phyloP scores from a whole-genome alignment of 2,888 invertebrate genomes.

The Cephus pulcher region DNA sequence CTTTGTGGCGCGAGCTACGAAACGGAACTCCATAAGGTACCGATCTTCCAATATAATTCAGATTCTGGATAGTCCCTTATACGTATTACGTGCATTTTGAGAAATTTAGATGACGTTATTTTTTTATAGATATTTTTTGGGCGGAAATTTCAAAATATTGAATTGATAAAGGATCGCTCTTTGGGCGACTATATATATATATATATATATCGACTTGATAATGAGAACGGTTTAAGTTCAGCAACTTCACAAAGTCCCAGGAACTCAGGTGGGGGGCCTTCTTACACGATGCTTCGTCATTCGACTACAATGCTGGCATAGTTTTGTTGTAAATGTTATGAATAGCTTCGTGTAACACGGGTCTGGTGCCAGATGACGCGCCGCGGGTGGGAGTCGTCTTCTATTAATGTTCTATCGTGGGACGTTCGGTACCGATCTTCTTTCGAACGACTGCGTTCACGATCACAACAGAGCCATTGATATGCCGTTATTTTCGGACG shows the following conservation, averaged over 20 bases:
- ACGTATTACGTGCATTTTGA: not conserved
- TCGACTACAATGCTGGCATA: slow-evolving; percentile 33
- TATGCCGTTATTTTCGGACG: slow-evolving; percentile 13
- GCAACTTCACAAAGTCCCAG: not conserved
- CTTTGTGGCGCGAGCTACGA: not conserved
- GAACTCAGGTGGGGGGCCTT: slow-evolving; percentile 18
- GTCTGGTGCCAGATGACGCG: slow-evolving; percentile 35
- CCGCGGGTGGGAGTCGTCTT: slow-evolving; percentile 43
- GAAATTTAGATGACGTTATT: not conserved
- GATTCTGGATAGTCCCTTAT: not conserved
- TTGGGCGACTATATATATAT: not conserved
- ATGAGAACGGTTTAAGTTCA: not conserved
- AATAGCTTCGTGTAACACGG: slow-evolving; percentile 51
- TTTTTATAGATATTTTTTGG: not conserved
- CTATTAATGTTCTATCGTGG: slow-evolving; percentile 32
- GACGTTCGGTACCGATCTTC: slow-evolving; percentile 18
- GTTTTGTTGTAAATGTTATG: slow-evolving; percentile 40
- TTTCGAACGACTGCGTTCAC: not conserved
- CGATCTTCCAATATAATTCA: not conserved
- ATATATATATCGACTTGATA: not conserved
- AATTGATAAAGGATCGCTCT: not conserved
- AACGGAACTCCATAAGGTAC: not conserved
- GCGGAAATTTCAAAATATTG: too few relatives aligned
- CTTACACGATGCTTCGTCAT: slow-evolving; percentile 39
- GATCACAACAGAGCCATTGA: slow-evolving; percentile 7